phyloP scores from a whole-genome alignment of 2,797 vertebrate species.

The Sebastiscus tertius region DNA sequence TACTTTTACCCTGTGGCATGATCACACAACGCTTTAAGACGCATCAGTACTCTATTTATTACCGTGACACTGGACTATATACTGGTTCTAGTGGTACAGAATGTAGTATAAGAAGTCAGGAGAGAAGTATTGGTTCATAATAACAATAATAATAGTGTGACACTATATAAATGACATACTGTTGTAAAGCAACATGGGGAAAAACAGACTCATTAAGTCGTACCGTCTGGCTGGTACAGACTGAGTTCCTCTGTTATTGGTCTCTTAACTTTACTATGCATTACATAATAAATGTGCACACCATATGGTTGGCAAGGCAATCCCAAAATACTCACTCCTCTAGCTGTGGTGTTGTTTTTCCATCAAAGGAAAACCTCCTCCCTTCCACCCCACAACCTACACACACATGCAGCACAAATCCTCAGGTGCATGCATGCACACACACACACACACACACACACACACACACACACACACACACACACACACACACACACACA shows the following conservation, averaged over 20 bases:
- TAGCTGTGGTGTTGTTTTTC: conserved; percentile 65
- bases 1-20: not conserved
- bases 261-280: conserved; percentile 70
- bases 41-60: not conserved
- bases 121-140: conserved; percentile 5
- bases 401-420: conserved; percentile 17
- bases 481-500: conserved; percentile 9
- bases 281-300: conserved; percentile 78
- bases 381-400: conserved; percentile 6
- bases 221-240: conserved; percentile 48
- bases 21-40: not conserved
- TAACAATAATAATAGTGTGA: not conserved
- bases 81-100: not conserved
- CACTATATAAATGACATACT: conserved; percentile 18
- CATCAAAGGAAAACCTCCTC: conserved; percentile 52
- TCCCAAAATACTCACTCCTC: conserved; percentile 57
- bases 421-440: conserved; percentile 42
- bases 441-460: conserved; percentile 8
- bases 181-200: conserved; percentile 8
- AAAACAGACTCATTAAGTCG: conserved; percentile 45
- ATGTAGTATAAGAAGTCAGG: not conserved
- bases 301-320: conserved; percentile 72
- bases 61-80: not conserved
- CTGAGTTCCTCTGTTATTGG: conserved; percentile 44
- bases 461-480: not conserved